Evolutionary conservation across 1,140 invertebrate genomes (phyloP).

Genomic region (Diachasma alloeum): DNA sequence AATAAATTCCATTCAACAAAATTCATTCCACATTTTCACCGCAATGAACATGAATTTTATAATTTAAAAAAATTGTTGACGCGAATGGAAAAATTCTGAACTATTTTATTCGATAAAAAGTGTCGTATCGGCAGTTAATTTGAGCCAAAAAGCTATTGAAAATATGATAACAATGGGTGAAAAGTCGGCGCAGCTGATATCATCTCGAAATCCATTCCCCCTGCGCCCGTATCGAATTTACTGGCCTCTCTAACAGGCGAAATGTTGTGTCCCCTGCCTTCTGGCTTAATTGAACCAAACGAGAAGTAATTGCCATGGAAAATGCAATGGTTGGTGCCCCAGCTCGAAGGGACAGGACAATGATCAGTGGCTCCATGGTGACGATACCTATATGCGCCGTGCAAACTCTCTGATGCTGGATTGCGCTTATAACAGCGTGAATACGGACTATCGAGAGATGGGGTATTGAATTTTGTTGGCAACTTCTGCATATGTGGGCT

Average conservation of each 20-base stretch:
- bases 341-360: conserved; percentile 2
- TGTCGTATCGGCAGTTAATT: neutral
- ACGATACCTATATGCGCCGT: neutral
- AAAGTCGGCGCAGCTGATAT: neutral
- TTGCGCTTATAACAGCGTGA: neutral
- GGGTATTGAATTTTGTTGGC: neutral
- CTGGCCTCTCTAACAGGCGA: neutral
- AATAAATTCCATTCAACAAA: too few relatives aligned
- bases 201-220: neutral
- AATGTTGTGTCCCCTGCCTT: neutral
- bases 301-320: conserved; percentile 54
- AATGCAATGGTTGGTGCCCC: conserved; percentile 20
- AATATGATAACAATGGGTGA: neutral
- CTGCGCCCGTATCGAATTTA: neutral
- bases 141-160: neutral
- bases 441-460: neutral
- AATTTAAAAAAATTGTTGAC: neutral
- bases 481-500: neutral
- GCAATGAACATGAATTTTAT: neutral
- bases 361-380: conserved; percentile 5
- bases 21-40: too few relatives aligned
- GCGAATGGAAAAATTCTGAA: neutral
- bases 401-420: neutral
- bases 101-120: neutral
- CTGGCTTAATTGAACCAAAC: conserved; percentile 56